Percentiles rank a stretch among this genome's conserved stretches.
Conservation (phyloP, 2,797 vertebrate species). For the Rhinella marina region DNA sequence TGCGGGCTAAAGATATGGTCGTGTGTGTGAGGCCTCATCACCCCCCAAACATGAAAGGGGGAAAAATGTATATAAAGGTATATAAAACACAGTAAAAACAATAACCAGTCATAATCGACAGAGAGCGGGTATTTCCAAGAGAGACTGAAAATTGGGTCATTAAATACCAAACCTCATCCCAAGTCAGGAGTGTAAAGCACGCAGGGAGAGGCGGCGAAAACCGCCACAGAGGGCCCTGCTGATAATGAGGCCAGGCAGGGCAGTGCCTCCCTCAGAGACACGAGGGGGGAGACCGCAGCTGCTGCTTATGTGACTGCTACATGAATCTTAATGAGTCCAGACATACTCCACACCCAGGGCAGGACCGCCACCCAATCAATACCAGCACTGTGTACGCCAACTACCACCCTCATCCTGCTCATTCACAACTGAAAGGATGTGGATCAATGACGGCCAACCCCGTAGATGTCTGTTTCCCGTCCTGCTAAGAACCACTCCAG, state of each 20-base stretch:
- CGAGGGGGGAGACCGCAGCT: background rate
- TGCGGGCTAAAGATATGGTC: too few relatives aligned
- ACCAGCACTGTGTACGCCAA: background rate
- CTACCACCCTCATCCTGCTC: conserved; percentile 12
- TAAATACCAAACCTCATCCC: background rate
- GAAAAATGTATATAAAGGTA: too few relatives aligned
- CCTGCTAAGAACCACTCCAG: background rate
- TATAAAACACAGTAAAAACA: too few relatives aligned
- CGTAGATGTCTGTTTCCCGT: background rate
- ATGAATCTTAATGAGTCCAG: conserved; percentile 14
- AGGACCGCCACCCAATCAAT: conserved; percentile 3
- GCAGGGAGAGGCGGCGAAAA: conserved; percentile 20
- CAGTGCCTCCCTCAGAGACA: conserved; percentile 1
- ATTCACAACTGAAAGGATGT: conserved; percentile 7
- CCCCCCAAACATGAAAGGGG: too few relatives aligned
- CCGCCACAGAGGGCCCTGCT: conserved; percentile 13
- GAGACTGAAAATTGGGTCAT: background rate
- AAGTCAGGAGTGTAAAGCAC: conserved; percentile 19
- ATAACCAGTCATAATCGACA: too few relatives aligned
- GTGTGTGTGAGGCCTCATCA: too few relatives aligned
- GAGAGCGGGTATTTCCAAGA: too few relatives aligned
- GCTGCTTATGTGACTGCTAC: background rate
- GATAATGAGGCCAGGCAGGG: conserved; percentile 19
- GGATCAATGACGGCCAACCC: background rate
- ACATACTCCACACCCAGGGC: background rate